Base-by-base conservation (phyloP, 2,797 vertebrate genomes). In the Mionectes olivaceus region DNA sequence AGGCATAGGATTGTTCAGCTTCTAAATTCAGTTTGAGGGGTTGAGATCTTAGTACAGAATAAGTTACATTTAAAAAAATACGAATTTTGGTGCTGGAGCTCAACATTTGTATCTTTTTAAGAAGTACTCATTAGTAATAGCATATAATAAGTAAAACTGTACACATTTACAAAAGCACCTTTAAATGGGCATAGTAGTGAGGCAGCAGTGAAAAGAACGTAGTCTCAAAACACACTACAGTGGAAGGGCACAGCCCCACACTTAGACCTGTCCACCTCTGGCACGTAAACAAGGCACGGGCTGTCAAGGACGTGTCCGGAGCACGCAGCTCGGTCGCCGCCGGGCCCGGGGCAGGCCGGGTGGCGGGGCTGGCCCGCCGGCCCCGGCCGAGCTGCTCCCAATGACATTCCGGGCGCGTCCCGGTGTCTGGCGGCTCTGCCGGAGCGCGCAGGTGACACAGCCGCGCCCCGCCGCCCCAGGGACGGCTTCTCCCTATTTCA, bases 181-280 rank as follows among this genome's bases (percentile, higher is more conserved):
- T 39, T 33, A 43, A 46, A 13, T 0, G 22, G 68, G 7, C 7
- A 52, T 7, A 56, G 33, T 0, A 10, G 41, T 1, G 50, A 55
- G 55, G 30, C 3, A 5, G 28, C 43, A 41, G 27, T 10, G 43
- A 30, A 30, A 25, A 56, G 21, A 30, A 27, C 0, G 27, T 7
- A 2, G n/a, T 3, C 18, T 37, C 7, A 44, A 23, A 35, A 37
- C 39, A 8, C 3, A 6, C 7, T 4, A 1, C 3, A 3, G 1
- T 5, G 39, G 8, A 6, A 11, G 46, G 32, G 4, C 25, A 2
- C 8, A 8, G 43, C 59, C 27, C 3, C 41, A 0, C 2, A 21
- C 39, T 35, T 6, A 5, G 4, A 39, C 30, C 18, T 28, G 2
- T 7, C 5, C 44, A 16, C 16, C 39, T 53, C 30, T 4, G 52